These are phyloP conservation scores for Automeris io DNA, from an alignment of 2,888 invertebrate species.

Conservation along the genomic window DNA sequence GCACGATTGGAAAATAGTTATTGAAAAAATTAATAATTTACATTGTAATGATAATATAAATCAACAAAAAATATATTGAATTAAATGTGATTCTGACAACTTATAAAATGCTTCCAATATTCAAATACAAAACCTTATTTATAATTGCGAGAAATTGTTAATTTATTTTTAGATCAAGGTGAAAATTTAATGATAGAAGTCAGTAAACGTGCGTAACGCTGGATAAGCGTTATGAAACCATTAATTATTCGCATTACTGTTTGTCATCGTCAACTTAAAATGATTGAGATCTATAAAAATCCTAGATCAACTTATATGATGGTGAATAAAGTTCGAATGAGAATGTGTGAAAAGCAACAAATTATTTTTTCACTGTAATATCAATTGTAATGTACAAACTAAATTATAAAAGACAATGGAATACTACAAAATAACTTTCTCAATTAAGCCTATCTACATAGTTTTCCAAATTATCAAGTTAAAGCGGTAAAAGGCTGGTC, in stretches of 20 bases:
- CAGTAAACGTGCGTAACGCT: constrained; percentile 4
- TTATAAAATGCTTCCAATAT: constrained; percentile 1
- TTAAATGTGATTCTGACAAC: not conserved
- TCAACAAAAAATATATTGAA: not conserved
- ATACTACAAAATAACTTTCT: no score
- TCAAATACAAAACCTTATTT: no score
- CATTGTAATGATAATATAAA: not conserved
- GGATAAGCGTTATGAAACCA: constrained; percentile 14
- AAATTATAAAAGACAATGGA: no score
- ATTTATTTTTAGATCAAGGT: constrained; percentile 7
- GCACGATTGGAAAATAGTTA: no score
- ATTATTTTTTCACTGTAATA: no score
- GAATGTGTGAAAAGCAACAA: no score
- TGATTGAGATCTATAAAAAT: constrained; percentile 17
- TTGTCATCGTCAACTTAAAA: constrained; percentile 20
- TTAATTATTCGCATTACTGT: constrained; percentile 21
- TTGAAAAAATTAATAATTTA: not conserved
- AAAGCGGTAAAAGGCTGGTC: no score
- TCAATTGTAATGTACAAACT: no score
- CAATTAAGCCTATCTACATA: no score
- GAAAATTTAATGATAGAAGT: not conserved
- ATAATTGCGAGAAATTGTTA: constrained; percentile 4
- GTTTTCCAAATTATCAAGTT: no score
- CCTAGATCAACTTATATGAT: constrained; percentile 27
- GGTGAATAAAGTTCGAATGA: constrained; percentile 13